Conservation (phyloP, 1,140 invertebrate genomes). For the Drepana arcuata region DNA sequence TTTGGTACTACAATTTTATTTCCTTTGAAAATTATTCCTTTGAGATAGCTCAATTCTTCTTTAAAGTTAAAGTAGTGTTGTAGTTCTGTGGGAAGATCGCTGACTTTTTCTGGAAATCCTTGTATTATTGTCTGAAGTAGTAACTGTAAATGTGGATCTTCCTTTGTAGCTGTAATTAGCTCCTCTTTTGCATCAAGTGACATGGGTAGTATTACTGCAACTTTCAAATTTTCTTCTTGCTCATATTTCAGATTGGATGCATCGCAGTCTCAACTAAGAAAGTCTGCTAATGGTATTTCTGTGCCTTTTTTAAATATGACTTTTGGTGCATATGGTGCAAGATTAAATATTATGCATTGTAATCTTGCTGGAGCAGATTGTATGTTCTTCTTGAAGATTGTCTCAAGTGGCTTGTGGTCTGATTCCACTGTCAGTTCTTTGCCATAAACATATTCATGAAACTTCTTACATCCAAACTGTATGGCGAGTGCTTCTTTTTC, state of each 20-base stretch:
- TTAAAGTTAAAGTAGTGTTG: constrained; percentile 5
- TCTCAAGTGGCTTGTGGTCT: background rate
- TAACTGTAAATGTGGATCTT: constrained; percentile 5
- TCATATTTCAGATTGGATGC: constrained; percentile 3
- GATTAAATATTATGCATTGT: background rate
- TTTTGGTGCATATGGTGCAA: constrained; percentile 7
- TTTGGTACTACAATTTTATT: too few species aligned
- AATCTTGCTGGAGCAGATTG: background rate
- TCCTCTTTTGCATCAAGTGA: constrained; percentile 6
- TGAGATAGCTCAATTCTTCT: background rate
- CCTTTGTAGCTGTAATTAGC: constrained; percentile 5
- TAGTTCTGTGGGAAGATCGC: constrained; percentile 6
- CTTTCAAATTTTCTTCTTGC: constrained; percentile 7
- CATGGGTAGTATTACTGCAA: constrained; percentile 3
- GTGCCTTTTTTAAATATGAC: constrained; percentile 10
- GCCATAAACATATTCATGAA: background rate
- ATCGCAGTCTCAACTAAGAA: constrained; percentile 2
- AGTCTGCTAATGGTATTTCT: constrained; percentile 7
- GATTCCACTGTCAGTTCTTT: background rate
- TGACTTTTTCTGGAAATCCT: constrained; percentile 11
- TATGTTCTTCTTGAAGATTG: background rate
- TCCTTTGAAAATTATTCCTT: background rate
- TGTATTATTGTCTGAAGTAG: constrained; percentile 7
- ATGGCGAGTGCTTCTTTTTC: background rate
- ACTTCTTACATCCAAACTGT: background rate